These are phyloP conservation scores for Stomatorhinus ivindoensis DNA, from an alignment of 2,113 vertebrate genomes.

Conservation along the genomic window DNA sequence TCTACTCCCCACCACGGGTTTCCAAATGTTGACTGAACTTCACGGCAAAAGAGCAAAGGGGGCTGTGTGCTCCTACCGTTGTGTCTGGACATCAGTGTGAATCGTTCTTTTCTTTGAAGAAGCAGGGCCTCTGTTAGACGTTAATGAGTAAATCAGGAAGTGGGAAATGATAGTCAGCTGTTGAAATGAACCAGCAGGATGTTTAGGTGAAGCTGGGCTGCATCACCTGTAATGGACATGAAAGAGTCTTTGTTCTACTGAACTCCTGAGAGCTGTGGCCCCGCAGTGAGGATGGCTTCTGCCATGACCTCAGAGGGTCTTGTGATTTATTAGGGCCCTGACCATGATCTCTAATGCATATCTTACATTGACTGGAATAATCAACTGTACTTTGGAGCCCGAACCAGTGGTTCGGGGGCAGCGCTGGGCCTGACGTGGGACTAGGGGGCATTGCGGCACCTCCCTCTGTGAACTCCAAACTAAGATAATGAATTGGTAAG, in stretches of 20 bases:
- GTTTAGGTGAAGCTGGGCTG: not conserved
- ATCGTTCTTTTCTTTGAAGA: not conserved
- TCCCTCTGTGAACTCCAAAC: not conserved
- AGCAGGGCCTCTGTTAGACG: not conserved
- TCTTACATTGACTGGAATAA: not conserved
- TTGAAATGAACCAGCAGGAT: not conserved
- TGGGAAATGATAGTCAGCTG: not conserved
- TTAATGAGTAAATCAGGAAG: constrained; percentile 7
- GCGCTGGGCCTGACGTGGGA: too few relatives aligned
- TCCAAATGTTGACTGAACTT: not conserved
- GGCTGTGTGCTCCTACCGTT: not conserved
- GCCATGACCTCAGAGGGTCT: not conserved
- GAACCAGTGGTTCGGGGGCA: not conserved
- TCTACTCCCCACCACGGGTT: not conserved
- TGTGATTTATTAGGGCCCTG: not conserved
- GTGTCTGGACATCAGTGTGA: not conserved
- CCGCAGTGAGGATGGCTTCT: not conserved
- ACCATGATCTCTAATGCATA: not conserved
- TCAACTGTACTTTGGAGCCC: not conserved
- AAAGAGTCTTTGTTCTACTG: constrained; percentile 1
- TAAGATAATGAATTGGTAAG: not conserved
- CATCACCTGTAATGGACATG: not conserved
- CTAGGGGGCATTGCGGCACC: not conserved
- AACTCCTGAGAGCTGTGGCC: not conserved
- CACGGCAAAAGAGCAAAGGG: not conserved